Conservation (phyloP, 2,797 vertebrate species). For the Melanotaenia nigrans region DNA sequence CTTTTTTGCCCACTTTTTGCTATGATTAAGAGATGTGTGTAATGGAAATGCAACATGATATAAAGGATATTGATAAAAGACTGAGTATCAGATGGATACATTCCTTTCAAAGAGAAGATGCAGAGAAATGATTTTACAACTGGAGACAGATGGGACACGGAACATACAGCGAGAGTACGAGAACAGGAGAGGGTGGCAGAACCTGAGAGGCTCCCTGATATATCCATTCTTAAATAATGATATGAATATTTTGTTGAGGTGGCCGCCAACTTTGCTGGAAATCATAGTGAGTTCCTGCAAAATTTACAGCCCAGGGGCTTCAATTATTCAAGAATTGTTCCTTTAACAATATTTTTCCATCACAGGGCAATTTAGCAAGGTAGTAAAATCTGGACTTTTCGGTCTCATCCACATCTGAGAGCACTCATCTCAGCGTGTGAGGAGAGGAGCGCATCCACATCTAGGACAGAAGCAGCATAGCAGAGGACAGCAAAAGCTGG, state of each 20-base stretch:
- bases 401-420: conserved; percentile 69
- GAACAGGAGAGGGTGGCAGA: conserved; percentile 25
- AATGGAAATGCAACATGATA: not conserved
- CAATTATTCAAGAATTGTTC: conserved; percentile 85
- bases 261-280: conserved; percentile 71
- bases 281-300: conserved; percentile 77
- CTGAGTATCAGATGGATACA: not conserved
- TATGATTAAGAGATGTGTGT: no score
- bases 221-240: conserved; percentile 77
- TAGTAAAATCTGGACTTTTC: conserved; percentile 68
- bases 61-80: not conserved
- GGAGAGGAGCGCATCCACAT: conserved; percentile 71
- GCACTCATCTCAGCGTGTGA: conserved; percentile 75
- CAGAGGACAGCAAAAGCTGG: conserved; percentile 29
- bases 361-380: conserved; percentile 79
- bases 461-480: conserved; percentile 67
- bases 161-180: not conserved
- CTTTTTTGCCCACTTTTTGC: no score
- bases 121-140: conserved; percentile 21
- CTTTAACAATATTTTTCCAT: conserved; percentile 87
- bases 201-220: conserved; percentile 49
- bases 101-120: conserved; percentile 4
- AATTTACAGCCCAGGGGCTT: conserved; percentile 79
- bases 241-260: conserved; percentile 79
- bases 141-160: not conserved